Evolutionary conservation across 2,797 vertebrate species (phyloP).

Genomic region (Columba guinea): DNA sequence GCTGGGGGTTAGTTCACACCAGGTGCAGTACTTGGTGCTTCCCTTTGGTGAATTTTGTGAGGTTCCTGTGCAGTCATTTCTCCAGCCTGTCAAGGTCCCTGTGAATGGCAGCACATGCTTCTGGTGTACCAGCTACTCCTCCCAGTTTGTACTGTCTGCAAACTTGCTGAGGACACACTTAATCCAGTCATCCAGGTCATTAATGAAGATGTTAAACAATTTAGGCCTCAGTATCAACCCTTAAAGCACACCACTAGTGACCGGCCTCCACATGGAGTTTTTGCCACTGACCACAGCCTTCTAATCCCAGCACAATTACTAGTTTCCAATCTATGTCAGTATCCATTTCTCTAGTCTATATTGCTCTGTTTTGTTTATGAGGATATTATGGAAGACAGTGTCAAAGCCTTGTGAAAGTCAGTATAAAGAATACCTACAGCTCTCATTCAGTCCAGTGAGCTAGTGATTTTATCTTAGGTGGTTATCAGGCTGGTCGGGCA

Average conservation of each 20-base stretch:
- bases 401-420: neutral
- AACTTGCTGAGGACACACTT: neutral
- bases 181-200: neutral
- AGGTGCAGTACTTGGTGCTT: neutral
- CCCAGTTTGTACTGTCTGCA: too few relatives aligned
- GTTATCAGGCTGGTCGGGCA: neutral
- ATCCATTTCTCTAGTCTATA: neutral
- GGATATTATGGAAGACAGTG: neutral
- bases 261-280: neutral
- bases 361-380: neutral
- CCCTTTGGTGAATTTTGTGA: neutral
- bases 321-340: neutral
- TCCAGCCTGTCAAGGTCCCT: neutral
- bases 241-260: neutral
- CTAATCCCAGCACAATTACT: neutral
- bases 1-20: neutral
- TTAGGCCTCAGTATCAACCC: neutral
- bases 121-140: neutral
- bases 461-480: neutral
- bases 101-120: fast-evolving
- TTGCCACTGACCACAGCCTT: neutral
- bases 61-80: neutral
- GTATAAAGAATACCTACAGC: neutral
- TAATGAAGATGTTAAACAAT: neutral
- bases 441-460: neutral